These are phyloP conservation scores for Numenius arquata DNA, from an alignment of 2,113 vertebrate genomes.

Conservation along the genomic window DNA sequence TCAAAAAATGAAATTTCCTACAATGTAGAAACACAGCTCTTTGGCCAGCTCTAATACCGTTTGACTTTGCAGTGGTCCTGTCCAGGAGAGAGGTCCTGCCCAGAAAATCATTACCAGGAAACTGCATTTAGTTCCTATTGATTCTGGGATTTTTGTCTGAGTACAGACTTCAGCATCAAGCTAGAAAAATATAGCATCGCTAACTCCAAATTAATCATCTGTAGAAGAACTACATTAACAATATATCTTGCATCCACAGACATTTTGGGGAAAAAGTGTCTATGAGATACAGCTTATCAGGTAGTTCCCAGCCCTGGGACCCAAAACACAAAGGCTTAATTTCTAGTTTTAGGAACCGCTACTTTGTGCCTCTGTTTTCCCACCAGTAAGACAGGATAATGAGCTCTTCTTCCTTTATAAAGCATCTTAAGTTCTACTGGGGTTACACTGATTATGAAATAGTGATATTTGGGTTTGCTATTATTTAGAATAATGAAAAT, in stretches of 20 bases:
- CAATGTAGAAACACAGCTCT: not conserved
- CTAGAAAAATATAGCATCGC: not conserved
- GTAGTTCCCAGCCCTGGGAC: not conserved
- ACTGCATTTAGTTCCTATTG: not conserved
- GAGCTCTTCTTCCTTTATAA: conserved; percentile 8
- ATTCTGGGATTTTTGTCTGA: not conserved
- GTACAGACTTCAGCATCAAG: not conserved
- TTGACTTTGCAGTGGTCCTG: not conserved
- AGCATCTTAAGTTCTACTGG: conserved; percentile 24
- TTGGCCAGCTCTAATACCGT: not conserved
- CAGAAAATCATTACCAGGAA: not conserved
- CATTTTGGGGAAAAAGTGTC: not conserved
- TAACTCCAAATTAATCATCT: not conserved
- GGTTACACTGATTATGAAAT: conserved; percentile 25
- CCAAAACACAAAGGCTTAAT: not conserved
- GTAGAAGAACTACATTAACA: not conserved
- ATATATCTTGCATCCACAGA: not conserved
- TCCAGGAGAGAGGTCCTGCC: not conserved
- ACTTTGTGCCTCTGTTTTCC: conserved; percentile 21
- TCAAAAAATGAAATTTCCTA: not conserved
- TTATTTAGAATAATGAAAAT: conserved; percentile 40
- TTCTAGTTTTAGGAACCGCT: conserved; percentile 22
- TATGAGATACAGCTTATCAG: not conserved
- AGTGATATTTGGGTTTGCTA: not conserved
- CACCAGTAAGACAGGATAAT: conserved; percentile 19